phyloP scores from a whole-genome alignment of 2,113 vertebrate genomes.

The Chloropsis cyanopogon region DNA sequence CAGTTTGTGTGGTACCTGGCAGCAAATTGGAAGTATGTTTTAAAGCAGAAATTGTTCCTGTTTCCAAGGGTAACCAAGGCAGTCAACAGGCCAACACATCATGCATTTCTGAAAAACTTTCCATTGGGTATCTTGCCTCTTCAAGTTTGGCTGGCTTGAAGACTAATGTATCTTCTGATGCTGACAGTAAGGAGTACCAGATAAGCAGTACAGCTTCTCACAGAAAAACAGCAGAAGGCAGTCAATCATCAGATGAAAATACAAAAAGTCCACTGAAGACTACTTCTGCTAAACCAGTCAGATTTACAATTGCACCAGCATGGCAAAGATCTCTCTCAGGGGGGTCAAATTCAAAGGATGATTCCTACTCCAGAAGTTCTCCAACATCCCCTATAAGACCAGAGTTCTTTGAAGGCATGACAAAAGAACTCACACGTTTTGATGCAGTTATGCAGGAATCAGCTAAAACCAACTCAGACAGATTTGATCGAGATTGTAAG shows the following conservation, averaged over 20 bases:
- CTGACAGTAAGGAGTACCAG: not conserved
- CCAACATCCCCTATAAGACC: not conserved
- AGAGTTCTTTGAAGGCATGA: constrained; percentile 39
- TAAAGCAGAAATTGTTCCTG: not conserved
- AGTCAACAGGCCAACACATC: not conserved
- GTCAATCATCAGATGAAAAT: not conserved
- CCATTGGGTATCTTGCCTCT: not conserved
- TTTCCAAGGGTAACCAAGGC: not conserved
- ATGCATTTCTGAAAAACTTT: not conserved
- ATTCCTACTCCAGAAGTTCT: constrained; percentile 34
- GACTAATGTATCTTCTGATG: not conserved
- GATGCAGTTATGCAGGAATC: not conserved
- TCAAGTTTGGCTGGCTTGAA: constrained; percentile 2
- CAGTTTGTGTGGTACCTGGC: not conserved
- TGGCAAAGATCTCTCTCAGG: constrained; percentile 76
- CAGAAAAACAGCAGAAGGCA: constrained; percentile 4
- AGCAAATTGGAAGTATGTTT: not conserved
- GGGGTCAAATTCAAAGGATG: constrained; percentile 31
- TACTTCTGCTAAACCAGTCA: constrained; percentile 45
- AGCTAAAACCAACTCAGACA: not conserved
- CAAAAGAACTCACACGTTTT: not conserved
- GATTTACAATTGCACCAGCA: constrained; percentile 72
- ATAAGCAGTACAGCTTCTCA: not conserved
- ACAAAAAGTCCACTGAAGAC: not conserved
- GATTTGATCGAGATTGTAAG: not conserved